Conservation (phyloP, 2,888 invertebrate species). For the Amaurobius ferox region DNA sequence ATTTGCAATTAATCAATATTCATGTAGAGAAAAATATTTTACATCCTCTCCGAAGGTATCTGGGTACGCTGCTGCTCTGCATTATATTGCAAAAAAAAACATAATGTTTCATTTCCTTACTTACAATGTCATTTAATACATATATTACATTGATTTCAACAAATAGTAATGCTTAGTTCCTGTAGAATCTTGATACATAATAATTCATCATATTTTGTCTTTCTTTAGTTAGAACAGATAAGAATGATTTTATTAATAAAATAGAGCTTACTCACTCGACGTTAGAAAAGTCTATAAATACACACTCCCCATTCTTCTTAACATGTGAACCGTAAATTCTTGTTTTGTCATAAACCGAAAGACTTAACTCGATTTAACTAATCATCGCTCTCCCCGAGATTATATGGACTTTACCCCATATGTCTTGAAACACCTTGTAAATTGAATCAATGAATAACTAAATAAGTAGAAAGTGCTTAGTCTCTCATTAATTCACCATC, state of each 20-base stretch:
- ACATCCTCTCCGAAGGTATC: no score
- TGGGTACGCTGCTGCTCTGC: no score
- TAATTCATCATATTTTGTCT: neutral
- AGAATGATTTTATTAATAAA: neutral
- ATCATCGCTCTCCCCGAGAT: neutral
- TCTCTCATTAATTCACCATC: no score
- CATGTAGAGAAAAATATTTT: no score
- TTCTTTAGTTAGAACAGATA: neutral
- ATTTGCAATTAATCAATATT: no score
- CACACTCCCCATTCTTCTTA: neutral
- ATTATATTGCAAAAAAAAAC: no score
- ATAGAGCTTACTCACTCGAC: neutral
- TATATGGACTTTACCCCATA: neutral
- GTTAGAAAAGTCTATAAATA: neutral
- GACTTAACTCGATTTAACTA: neutral
- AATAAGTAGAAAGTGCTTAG: no score
- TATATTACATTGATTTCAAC: neutral
- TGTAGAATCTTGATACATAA: neutral
- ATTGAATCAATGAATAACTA: no score
- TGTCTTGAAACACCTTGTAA: no score
- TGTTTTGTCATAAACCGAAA: neutral
- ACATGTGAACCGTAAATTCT: neutral
- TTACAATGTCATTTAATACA: neutral
- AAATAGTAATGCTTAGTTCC: constrained; percentile 2
- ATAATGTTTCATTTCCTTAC: neutral